phyloP scores from a whole-genome alignment of 2,797 vertebrate species.

The Eutrigla gurnardus region DNA sequence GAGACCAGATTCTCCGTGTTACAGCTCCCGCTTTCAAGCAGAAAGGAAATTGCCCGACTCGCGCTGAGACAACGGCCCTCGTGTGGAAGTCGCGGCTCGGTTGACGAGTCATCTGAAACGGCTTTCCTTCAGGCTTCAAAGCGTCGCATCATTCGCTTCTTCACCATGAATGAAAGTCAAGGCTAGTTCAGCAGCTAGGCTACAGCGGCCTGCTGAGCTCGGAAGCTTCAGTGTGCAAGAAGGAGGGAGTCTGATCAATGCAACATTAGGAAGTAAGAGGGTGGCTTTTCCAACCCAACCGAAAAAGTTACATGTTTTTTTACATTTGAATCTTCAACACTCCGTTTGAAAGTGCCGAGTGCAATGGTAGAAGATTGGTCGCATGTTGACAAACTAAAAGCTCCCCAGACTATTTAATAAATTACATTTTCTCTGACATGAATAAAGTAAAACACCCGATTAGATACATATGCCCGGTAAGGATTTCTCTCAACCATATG shows the following conservation, averaged over 20 bases:
- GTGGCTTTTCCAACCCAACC: slow-evolving; percentile 19
- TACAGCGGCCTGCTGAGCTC: slow-evolving; percentile 66
- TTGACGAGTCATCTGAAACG: slow-evolving; percentile 72
- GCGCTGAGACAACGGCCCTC: slow-evolving; percentile 47
- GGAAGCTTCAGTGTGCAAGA: slow-evolving; percentile 50
- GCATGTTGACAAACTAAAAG: slow-evolving; percentile 58
- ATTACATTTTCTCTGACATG: slow-evolving; percentile 35
- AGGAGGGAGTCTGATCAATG: slow-evolving; percentile 74
- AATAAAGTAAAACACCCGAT: slow-evolving; percentile 60
- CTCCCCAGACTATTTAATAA: slow-evolving; percentile 43
- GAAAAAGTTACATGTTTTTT: slow-evolving; percentile 40
- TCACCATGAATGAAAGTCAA: slow-evolving; percentile 67
- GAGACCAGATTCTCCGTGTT: slow-evolving; percentile 41
- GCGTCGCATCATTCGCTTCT: slow-evolving; percentile 63
- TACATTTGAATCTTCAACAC: slow-evolving; percentile 38
- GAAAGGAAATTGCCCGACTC: slow-evolving; percentile 60
- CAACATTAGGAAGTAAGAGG: slow-evolving; percentile 67
- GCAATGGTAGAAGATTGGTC: slow-evolving; percentile 32
- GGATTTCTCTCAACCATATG: slow-evolving; percentile 45
- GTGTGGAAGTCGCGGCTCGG: slow-evolving; percentile 51
- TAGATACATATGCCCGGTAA: slow-evolving; percentile 46
- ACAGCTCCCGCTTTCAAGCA: slow-evolving; percentile 48
- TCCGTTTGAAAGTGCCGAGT: slow-evolving; percentile 39
- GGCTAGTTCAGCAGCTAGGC: slow-evolving; percentile 54
- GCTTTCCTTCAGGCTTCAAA: slow-evolving; percentile 49